Evolutionary conservation across 37 sponge, comb jelly and placozoan species (phyloP).

Genomic region (Hormiphora californensis): DNA sequence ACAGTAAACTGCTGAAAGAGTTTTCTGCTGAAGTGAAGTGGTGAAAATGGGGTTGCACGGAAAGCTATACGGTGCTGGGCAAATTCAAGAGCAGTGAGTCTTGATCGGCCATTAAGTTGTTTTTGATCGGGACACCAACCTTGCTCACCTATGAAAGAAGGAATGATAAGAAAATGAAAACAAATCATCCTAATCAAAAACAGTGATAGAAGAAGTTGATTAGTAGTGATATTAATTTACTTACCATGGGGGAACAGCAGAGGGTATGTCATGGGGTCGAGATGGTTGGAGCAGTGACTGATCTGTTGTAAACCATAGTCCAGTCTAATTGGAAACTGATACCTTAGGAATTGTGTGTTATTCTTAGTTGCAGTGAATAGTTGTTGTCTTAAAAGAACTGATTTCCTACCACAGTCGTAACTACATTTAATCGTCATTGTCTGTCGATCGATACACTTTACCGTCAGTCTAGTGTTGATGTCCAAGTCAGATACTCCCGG

Average conservation of each 20-base stretch:
- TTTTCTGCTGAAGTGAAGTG: constrained; percentile 11
- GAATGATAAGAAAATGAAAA: too few species aligned
- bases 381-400: too few species aligned
- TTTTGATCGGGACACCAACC: background rate
- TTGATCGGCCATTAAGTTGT: background rate
- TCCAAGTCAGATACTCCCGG: background rate
- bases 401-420: too few species aligned
- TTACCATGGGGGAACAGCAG: too few species aligned
- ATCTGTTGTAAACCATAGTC: background rate
- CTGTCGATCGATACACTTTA: background rate
- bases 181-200: too few species aligned
- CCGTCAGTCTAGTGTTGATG: background rate
- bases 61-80: background rate
- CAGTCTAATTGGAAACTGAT: constrained; percentile 9
- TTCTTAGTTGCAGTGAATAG: background rate
- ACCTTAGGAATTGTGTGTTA: background rate
- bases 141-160: background rate
- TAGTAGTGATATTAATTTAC: too few species aligned
- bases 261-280: background rate
- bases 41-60: background rate
- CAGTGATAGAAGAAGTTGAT: too few species aligned
- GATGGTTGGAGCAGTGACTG: background rate
- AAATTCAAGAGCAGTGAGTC: background rate
- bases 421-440: background rate
- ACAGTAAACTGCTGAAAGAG: constrained; percentile 66